These are phyloP conservation scores for Neuroscelio doddi DNA, from an alignment of 2,888 invertebrate species.

Conservation along the genomic window DNA sequence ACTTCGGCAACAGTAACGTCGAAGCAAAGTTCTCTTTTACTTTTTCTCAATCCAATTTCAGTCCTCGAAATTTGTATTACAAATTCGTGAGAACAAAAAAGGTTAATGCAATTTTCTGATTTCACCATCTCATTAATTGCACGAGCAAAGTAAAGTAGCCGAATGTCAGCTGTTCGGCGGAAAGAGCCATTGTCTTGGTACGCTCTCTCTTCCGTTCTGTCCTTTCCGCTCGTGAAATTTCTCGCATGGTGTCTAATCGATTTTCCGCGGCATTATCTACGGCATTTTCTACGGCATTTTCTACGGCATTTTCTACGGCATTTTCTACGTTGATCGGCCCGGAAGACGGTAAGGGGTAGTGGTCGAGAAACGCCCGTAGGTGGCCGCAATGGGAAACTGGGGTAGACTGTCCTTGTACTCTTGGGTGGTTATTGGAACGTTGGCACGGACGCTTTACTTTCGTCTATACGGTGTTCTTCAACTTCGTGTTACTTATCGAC, in stretches of 20 bases:
- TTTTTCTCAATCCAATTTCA: no score
- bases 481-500: no score
- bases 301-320: slow-evolving; percentile 49
- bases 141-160: no score
- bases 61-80: not conserved
- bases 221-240: slow-evolving; percentile 27
- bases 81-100: no score
- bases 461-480: slow-evolving; percentile 40
- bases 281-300: slow-evolving; percentile 49
- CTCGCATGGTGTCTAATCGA: slow-evolving; percentile 30
- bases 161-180: no score
- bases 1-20: no score
- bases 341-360: slow-evolving; percentile 56
- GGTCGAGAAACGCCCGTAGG: slow-evolving; percentile 52
- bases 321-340: slow-evolving; percentile 66
- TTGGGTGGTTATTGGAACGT: slow-evolving; percentile 69
- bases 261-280: slow-evolving; percentile 59
- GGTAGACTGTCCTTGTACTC: slow-evolving; percentile 70
- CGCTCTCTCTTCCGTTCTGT: slow-evolving; percentile 44
- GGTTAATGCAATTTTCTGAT: no score
- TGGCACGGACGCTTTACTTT: slow-evolving; percentile 68
- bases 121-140: no score
- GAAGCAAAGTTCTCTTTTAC: no score
- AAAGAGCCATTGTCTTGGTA: no score
- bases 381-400: slow-evolving; percentile 69